A percentile compares a stretch with the other conserved stretches of the same genome.
phyloP scores from a whole-genome alignment of 2,797 vertebrate genomes.

The Periophthalmus magnuspinnatus region DNA sequence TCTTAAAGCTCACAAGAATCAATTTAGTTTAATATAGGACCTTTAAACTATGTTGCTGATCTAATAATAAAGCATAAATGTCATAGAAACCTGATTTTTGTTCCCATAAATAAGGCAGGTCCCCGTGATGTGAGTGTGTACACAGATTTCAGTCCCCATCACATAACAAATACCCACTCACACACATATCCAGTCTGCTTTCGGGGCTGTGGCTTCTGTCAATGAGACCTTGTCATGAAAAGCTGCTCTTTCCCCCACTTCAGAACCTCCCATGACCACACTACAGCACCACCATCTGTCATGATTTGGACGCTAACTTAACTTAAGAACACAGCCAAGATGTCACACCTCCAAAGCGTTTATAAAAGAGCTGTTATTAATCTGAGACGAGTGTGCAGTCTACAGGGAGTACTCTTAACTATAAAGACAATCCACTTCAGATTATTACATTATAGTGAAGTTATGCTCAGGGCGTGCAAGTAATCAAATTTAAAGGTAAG shows the following conservation, averaged over 20 bases:
- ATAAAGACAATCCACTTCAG: too few species aligned
- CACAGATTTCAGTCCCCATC: too few species aligned
- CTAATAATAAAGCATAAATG: background rate
- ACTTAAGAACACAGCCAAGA: background rate
- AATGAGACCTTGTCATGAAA: slow-evolving; percentile 2
- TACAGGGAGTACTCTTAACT: too few species aligned
- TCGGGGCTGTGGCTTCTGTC: slow-evolving; percentile 1
- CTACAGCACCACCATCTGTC: slow-evolving; percentile 6
- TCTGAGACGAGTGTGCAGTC: background rate
- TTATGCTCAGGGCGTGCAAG: too few species aligned
- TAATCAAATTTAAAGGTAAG: too few species aligned
- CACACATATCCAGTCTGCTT: background rate
- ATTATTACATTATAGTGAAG: too few species aligned
- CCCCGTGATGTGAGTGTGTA: too few species aligned
- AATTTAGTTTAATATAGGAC: too few species aligned
- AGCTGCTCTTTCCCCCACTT: slow-evolving; percentile 2
- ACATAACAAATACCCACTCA: too few species aligned
- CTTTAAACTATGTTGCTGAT: too few species aligned
- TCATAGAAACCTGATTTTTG: background rate
- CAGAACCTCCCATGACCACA: slow-evolving; percentile 8
- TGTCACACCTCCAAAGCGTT: slow-evolving; percentile 10
- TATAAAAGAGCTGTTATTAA: slow-evolving; percentile 6
- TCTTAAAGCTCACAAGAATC: too few species aligned
- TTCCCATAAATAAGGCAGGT: too few species aligned
- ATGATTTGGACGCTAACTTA: slow-evolving; percentile 1